These are phyloP conservation scores for Anarhynchus alexandrinus DNA, from an alignment of 2,113 vertebrate genomes.

Conservation along the genomic window DNA sequence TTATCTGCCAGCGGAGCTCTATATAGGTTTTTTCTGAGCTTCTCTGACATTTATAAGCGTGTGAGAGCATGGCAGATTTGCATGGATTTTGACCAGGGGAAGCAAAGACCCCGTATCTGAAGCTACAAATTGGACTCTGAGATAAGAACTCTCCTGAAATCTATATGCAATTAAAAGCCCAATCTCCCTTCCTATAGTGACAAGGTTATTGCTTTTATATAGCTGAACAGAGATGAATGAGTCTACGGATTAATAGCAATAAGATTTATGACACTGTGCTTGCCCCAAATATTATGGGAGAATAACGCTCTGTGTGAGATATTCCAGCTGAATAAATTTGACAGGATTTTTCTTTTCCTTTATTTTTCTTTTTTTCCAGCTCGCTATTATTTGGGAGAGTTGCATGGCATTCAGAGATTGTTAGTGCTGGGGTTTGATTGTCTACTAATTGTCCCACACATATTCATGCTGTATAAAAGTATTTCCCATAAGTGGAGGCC, in stretches of 20 bases:
- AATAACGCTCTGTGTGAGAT: constrained; percentile 37
- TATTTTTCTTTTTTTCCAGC: not conserved
- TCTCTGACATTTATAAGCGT: not conserved
- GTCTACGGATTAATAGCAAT: constrained; percentile 46
- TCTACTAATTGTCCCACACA: not conserved
- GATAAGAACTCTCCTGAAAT: constrained; percentile 67
- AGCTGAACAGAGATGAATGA: constrained; percentile 69
- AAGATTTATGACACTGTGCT: constrained; percentile 70
- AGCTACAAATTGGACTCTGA: constrained; percentile 54
- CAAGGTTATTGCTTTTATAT: constrained; percentile 71
- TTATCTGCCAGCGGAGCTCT: not conserved
- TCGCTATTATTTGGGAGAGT: not conserved
- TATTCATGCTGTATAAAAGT: not conserved
- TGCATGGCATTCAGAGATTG: not conserved
- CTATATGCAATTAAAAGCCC: constrained; percentile 69
- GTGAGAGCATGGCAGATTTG: not conserved
- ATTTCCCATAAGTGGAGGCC: not conserved
- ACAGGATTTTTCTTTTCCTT: constrained; percentile 29
- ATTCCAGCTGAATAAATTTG: constrained; percentile 57
- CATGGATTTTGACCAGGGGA: constrained; percentile 32
- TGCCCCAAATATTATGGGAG: constrained; percentile 55
- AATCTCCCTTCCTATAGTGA: constrained; percentile 54
- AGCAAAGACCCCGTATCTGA: not conserved
- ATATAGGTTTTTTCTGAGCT: not conserved
- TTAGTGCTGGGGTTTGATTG: not conserved